Percentiles rank a stretch among this genome's conserved stretches.
Conservation (phyloP, 1,140 invertebrate genomes). For the Campoletis sonorensis region DNA sequence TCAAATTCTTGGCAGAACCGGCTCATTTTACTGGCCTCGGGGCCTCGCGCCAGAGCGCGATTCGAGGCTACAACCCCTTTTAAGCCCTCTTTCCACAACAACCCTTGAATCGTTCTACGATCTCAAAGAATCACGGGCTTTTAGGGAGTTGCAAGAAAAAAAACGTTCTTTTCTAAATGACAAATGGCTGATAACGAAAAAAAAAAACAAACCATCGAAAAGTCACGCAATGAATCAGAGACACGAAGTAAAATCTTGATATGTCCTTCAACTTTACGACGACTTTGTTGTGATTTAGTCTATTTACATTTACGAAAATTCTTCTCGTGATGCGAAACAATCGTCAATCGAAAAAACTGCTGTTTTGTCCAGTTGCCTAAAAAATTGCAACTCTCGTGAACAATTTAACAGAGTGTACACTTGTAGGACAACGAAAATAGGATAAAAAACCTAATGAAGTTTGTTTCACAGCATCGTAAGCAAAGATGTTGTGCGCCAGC, state of each 20-base stretch:
- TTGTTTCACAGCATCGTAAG: conserved; percentile 21
- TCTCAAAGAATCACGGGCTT: background rate
- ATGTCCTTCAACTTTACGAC: too few species aligned
- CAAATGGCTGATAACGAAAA: too few species aligned
- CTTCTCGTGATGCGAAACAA: too few species aligned
- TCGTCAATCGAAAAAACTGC: background rate
- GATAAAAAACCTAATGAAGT: background rate
- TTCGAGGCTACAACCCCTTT: conserved; percentile 41
- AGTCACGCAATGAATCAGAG: too few species aligned
- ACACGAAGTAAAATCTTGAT: too few species aligned
- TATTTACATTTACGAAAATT: too few species aligned
- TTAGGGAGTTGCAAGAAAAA: background rate
- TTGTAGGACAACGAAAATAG: background rate
- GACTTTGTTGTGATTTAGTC: too few species aligned
- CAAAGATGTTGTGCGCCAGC: conserved; percentile 33
- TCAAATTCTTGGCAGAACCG: conserved; percentile 70
- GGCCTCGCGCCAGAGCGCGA: conserved; percentile 51
- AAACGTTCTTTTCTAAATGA: background rate
- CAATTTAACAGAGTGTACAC: conserved; percentile 11
- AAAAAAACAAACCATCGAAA: too few species aligned
- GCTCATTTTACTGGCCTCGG: conserved; percentile 65
- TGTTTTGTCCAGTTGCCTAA: background rate
- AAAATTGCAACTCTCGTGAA: background rate
- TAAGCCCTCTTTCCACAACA: background rate
- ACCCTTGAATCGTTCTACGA: background rate